phyloP scores from a whole-genome alignment of 2,888 invertebrate species.

The Dascillus cervinus region DNA sequence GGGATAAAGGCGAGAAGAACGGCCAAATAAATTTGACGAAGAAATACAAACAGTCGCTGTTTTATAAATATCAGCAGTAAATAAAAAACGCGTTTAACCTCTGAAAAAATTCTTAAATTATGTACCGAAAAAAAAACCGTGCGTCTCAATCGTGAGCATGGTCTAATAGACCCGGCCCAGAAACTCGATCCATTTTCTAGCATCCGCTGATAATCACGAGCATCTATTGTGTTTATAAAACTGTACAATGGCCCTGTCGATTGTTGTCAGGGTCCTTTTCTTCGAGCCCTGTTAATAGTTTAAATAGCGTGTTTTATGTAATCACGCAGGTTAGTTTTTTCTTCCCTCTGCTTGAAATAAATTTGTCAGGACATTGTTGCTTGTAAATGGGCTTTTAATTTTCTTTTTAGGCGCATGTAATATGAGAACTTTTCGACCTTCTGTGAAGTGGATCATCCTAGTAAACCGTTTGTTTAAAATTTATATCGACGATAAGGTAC shows the following conservation, averaged over 20 bases:
- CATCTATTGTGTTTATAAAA: slow-evolving; percentile 21
- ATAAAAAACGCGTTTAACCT: too few species aligned
- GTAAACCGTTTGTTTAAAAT: too few species aligned
- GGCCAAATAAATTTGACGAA: too few species aligned
- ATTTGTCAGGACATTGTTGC: slow-evolving; percentile 16
- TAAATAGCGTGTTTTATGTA: slow-evolving; percentile 24
- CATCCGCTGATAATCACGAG: slow-evolving; percentile 21
- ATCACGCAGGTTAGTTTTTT: slow-evolving; percentile 17
- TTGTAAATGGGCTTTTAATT: slow-evolving; percentile 19
- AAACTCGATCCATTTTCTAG: slow-evolving; percentile 24
- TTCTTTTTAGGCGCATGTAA: slow-evolving; percentile 14
- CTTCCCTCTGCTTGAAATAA: slow-evolving; percentile 12
- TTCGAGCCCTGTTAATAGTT: slow-evolving; percentile 22
- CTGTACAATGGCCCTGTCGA: slow-evolving; percentile 22
- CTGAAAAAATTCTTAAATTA: too few species aligned
- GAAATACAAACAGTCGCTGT: too few species aligned
- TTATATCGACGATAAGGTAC: too few species aligned
- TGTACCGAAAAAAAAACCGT: too few species aligned
- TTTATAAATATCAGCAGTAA: too few species aligned
- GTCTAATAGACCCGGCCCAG: slow-evolving; percentile 14
- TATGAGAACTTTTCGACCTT: slow-evolving; percentile 12
- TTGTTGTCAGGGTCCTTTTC: slow-evolving; percentile 18
- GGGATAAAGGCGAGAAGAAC: too few species aligned
- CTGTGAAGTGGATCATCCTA: too few species aligned
- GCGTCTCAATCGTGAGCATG: background rate